Percentiles rank a stretch among this genome's conserved stretches.
Conservation (phyloP, 2,113 vertebrate species). For the Python bivittatus region DNA sequence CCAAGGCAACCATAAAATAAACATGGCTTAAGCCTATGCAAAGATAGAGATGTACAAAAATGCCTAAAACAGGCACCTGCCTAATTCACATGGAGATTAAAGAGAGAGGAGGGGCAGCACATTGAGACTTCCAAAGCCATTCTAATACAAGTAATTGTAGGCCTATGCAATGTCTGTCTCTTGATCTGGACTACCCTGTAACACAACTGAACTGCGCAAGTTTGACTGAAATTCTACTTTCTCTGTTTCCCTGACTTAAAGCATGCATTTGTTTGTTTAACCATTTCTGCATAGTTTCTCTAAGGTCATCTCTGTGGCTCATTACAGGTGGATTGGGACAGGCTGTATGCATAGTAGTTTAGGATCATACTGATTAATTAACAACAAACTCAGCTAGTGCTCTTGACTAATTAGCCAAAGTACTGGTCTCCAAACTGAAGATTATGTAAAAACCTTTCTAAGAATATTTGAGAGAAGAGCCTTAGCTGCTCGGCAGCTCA, state of each 20-base stretch:
- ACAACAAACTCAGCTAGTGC: neutral
- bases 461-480: neutral
- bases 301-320: neutral
- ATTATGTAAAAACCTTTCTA: neutral
- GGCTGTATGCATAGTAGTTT: neutral
- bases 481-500: neutral
- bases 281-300: neutral
- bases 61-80: neutral
- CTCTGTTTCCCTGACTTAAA: neutral
- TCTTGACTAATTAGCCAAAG: neutral
- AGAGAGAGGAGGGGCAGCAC: neutral
- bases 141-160: neutral
- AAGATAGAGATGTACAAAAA: neutral
- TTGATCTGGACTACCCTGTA: neutral
- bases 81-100: neutral
- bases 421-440: neutral
- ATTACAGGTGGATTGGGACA: neutral
- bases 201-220: no score
- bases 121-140: neutral
- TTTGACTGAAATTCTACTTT: neutral
- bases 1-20: neutral
- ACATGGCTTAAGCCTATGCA: neutral
- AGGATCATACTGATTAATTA: neutral
- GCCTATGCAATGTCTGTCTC: neutral
- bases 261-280: neutral